phyloP scores from a whole-genome alignment of 1,140 invertebrate genomes.

The Neodiprion lecontei region DNA sequence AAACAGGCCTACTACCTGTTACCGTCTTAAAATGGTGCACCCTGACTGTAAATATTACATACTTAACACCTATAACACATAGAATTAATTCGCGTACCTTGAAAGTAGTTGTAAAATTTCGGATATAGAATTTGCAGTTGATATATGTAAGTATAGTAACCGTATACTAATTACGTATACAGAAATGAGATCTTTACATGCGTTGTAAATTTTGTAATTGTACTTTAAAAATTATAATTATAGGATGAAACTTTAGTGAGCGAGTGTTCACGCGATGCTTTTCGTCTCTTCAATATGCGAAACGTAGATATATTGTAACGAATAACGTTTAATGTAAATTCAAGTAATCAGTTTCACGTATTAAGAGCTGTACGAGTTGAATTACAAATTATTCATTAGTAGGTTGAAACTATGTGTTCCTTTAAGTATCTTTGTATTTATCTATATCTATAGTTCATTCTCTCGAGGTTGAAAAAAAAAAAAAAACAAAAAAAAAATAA shows the following conservation, averaged over 20 bases:
- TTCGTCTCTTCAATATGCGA: background rate
- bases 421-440: too few relatives aligned
- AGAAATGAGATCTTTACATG: background rate
- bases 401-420: too few relatives aligned
- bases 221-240: background rate
- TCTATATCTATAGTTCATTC: too few relatives aligned
- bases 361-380: too few relatives aligned
- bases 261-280: background rate
- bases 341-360: too few relatives aligned
- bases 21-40: background rate
- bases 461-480: too few relatives aligned
- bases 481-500: too few relatives aligned
- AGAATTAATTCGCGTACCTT: conserved; percentile 44
- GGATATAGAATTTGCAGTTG: background rate
- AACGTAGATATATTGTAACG: background rate
- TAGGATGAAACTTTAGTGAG: background rate
- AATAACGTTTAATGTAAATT: too few relatives aligned
- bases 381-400: too few relatives aligned
- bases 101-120: conserved; percentile 39
- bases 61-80: background rate
- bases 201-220: conserved; percentile 7
- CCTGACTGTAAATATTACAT: conserved; percentile 3
- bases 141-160: background rate
- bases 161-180: background rate
- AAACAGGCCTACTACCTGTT: too few relatives aligned